Evolutionary conservation across 92 coral and sea anemone species (phyloP).

Genomic region (Porites evermanni): DNA sequence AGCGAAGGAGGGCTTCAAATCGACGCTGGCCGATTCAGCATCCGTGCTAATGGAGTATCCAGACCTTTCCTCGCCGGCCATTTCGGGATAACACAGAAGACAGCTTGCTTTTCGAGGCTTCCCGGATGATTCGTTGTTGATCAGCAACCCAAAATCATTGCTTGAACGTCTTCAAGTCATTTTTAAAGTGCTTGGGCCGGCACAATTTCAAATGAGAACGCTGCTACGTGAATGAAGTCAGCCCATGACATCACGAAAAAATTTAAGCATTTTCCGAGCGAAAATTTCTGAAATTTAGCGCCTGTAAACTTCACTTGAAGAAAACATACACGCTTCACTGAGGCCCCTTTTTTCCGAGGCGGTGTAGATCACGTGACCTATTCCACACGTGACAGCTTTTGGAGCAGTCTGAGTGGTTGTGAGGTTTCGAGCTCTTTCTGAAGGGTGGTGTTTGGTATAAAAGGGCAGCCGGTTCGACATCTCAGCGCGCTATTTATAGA

Average conservation of each 20-base stretch:
- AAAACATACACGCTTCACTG: conserved; percentile 27
- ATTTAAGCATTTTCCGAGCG: conserved; percentile 18
- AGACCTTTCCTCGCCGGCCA: conserved; percentile 72
- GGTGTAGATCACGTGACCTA: conserved; percentile 38
- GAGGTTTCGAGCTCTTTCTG: conserved; percentile 39
- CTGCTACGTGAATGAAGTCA: background rate
- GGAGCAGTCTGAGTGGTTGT: conserved; percentile 34
- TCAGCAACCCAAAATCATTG: conserved; percentile 1
- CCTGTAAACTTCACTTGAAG: conserved; percentile 40
- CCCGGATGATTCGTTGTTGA: conserved; percentile 22
- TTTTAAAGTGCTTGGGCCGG: conserved; percentile 5
- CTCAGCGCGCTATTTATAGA: conserved; percentile 30
- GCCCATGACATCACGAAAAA: conserved; percentile 18
- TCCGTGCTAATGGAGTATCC: conserved; percentile 78
- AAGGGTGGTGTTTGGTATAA: conserved; percentile 28
- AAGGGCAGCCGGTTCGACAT: conserved; percentile 25
- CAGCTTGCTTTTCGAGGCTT: conserved; percentile 45
- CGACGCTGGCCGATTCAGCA: conserved; percentile 83
- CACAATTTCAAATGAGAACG: background rate
- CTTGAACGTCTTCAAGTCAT: conserved; percentile 36
- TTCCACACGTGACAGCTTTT: conserved; percentile 42
- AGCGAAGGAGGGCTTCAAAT: conserved; percentile 67
- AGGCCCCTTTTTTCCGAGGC: conserved; percentile 36
- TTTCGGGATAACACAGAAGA: conserved; percentile 31
- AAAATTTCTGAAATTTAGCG: conserved; percentile 40